phyloP scores from a whole-genome alignment of 2,888 invertebrate genomes.

The Litoditis marina region DNA sequence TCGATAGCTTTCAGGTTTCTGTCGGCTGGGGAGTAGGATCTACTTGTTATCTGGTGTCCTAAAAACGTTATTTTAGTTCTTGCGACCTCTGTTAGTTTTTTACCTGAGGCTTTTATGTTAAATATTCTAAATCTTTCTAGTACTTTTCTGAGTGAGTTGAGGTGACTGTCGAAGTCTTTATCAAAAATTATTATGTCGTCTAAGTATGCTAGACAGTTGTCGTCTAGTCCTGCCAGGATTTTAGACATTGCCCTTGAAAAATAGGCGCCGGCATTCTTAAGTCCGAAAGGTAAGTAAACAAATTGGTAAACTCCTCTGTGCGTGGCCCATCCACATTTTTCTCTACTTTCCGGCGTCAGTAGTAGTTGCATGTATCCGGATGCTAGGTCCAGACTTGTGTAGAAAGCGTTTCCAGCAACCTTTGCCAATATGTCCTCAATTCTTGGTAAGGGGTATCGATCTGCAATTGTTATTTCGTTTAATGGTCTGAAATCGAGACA shows the following conservation, averaged over 20 bases:
- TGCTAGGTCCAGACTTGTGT: slow-evolving; percentile 23
- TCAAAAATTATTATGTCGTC: slow-evolving; percentile 8
- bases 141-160: slow-evolving; percentile 12
- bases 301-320: slow-evolving; percentile 9
- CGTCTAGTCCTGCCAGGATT: neutral
- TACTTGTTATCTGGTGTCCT: neutral
- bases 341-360: neutral
- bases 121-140: slow-evolving; percentile 17
- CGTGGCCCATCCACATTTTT: slow-evolving; percentile 1
- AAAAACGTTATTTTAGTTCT: neutral
- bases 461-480: slow-evolving; percentile 30
- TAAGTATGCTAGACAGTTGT: slow-evolving; percentile 10
- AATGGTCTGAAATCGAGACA: slow-evolving; percentile 39
- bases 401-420: slow-evolving; percentile 18
- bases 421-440: slow-evolving; percentile 26
- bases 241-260: neutral
- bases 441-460: slow-evolving; percentile 32
- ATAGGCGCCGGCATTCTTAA: neutral
- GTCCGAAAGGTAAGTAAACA: slow-evolving; percentile 4
- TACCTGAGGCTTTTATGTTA: slow-evolving; percentile 23
- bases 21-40: slow-evolving; percentile 14
- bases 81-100: slow-evolving; percentile 25
- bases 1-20: slow-evolving; percentile 21
- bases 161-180: neutral
- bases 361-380: slow-evolving; percentile 1